Percentiles rank a stretch among this genome's conserved stretches.
phyloP scores from a whole-genome alignment of 2,797 vertebrate genomes.

The Bufotes viridis region DNA sequence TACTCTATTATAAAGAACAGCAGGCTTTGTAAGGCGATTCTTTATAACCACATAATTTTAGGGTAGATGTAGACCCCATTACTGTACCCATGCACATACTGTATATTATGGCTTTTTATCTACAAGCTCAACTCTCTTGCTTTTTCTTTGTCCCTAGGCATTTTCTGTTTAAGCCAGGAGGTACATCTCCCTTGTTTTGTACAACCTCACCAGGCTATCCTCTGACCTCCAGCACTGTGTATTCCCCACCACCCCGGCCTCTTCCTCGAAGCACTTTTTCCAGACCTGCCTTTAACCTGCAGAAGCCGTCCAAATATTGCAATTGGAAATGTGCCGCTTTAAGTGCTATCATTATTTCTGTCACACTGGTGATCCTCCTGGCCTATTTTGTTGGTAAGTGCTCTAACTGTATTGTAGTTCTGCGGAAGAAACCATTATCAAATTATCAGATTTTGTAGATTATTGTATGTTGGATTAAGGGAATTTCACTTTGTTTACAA shows the following conservation, averaged over 20 bases:
- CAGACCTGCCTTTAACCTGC: slow-evolving; percentile 95
- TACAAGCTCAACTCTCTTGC: background rate
- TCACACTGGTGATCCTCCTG: slow-evolving; percentile 91
- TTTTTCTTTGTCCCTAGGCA: slow-evolving; percentile 81
- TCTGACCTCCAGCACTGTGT: slow-evolving; percentile 98
- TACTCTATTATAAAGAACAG: background rate
- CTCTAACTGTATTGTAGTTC: background rate
- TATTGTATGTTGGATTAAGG: background rate
- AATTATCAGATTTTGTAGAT: background rate
- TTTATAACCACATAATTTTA: background rate
- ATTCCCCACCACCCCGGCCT: slow-evolving; percentile 95
- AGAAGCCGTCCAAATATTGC: slow-evolving; percentile 96
- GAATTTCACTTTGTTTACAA: background rate
- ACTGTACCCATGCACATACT: background rate
- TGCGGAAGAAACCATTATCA: too few relatives aligned
- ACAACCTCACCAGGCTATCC: slow-evolving; percentile 95
- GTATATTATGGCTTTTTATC: background rate
- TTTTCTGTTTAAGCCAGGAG: slow-evolving; percentile 98
- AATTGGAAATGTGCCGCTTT: slow-evolving; percentile 98
- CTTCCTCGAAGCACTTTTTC: slow-evolving; percentile 95
- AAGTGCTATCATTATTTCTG: slow-evolving; percentile 94
- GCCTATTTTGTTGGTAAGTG: slow-evolving; percentile 96
- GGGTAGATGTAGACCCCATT: slow-evolving; percentile 15
- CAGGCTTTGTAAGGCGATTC: background rate
- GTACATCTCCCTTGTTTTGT: slow-evolving; percentile 97